A percentile compares a stretch with the other conserved stretches of the same genome.
phyloP scores from a whole-genome alignment of 2,797 vertebrate species.

The Chaenodraco wilsoni region DNA sequence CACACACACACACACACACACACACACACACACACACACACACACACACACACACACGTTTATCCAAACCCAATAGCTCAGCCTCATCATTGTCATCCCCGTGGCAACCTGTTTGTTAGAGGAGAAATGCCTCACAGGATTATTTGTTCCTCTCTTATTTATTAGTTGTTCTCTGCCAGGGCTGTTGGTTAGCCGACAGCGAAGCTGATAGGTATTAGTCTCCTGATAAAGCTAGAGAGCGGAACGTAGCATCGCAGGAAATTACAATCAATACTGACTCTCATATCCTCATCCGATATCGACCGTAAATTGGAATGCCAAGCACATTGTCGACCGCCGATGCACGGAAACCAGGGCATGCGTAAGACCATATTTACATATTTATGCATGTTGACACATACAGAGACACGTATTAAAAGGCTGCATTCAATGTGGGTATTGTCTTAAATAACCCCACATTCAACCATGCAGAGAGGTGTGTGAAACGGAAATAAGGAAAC shows the following conservation, averaged over 20 bases:
- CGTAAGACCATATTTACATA: conserved; percentile 27
- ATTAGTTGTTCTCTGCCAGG: conserved; percentile 64
- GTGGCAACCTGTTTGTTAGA: conserved; percentile 57
- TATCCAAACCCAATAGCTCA: conserved; percentile 39
- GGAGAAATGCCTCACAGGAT: conserved; percentile 55
- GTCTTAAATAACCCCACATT: conserved; percentile 1
- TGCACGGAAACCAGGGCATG: neutral
- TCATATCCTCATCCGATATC: conserved; percentile 77
- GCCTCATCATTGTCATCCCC: conserved; percentile 53
- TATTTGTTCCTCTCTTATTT: conserved; percentile 60
- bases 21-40: neutral
- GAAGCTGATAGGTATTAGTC: conserved; percentile 76
- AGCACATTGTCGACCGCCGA: conserved; percentile 18
- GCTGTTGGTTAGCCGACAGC: conserved; percentile 59
- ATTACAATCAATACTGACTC: conserved; percentile 80
- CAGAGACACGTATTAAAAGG: neutral
- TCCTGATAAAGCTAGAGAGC: conserved; percentile 77
- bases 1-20: neutral
- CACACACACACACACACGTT: conserved; percentile 13
- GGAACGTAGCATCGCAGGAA: conserved; percentile 74
- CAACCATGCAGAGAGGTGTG: neutral
- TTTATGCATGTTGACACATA: neutral
- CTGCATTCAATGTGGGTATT: conserved; percentile 5
- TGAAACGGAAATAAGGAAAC: conserved; percentile 23
- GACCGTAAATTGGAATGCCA: conserved; percentile 52